These are phyloP conservation scores for Brachylomia viminalis DNA, from an alignment of 2,888 invertebrate genomes.

Conservation along the genomic window DNA sequence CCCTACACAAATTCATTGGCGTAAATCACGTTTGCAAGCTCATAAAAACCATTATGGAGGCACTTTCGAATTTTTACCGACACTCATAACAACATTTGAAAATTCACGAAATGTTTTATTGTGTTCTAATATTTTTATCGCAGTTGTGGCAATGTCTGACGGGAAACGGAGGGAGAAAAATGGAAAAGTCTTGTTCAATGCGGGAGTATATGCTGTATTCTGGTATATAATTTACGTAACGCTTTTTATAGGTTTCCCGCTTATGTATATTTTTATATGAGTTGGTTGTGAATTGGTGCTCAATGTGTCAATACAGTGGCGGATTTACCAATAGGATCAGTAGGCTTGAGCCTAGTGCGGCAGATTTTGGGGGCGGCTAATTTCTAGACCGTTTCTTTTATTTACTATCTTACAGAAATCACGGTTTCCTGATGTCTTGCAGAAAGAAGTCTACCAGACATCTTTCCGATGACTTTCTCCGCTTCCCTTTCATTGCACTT, in stretches of 20 bases:
- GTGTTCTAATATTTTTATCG: constrained; percentile 77
- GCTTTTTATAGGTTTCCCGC: constrained; percentile 45
- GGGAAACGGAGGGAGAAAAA: constrained; percentile 69
- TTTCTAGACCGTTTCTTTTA: too few relatives aligned
- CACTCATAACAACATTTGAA: constrained; percentile 78
- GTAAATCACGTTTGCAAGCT: constrained; percentile 79
- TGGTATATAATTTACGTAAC: constrained; percentile 50
- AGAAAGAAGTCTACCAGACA: too few relatives aligned
- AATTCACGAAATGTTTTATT: constrained; percentile 81
- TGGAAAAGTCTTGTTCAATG: constrained; percentile 83
- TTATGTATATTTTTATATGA: constrained; percentile 53
- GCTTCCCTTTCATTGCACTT: too few relatives aligned
- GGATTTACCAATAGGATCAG: too few relatives aligned
- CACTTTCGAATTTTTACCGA: constrained; percentile 79
- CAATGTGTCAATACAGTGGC: constrained; percentile 35
- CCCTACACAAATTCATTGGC: constrained; percentile 76
- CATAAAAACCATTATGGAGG: constrained; percentile 78
- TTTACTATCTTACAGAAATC: too few relatives aligned
- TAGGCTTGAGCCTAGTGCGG: too few relatives aligned
- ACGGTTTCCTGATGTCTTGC: too few relatives aligned
- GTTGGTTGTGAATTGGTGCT: constrained; percentile 28
- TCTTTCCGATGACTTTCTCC: too few relatives aligned
- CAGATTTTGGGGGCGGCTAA: too few relatives aligned
- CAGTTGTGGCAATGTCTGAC: constrained; percentile 64
- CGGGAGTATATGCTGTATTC: constrained; percentile 43